phyloP scores from a whole-genome alignment of 2,888 invertebrate genomes.

The Gerris lacustris region DNA sequence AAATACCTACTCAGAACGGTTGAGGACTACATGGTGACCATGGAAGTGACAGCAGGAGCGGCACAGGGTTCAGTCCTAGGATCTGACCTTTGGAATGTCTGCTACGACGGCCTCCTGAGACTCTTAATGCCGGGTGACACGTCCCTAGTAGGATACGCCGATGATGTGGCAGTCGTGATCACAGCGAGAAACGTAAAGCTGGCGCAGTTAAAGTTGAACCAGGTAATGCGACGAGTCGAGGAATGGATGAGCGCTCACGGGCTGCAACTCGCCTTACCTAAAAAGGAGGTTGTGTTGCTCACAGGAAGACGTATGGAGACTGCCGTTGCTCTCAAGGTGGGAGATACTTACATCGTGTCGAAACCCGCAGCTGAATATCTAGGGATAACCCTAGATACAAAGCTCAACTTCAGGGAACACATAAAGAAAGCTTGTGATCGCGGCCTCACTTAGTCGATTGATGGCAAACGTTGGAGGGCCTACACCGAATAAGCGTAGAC shows the following conservation, averaged over 20 bases:
- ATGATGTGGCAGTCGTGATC: constrained; percentile 25
- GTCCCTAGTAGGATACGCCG: constrained; percentile 24
- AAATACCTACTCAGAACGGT: constrained; percentile 24
- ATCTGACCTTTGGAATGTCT: no score
- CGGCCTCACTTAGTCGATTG: no score
- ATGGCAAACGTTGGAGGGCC: no score
- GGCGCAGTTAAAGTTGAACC: no score
- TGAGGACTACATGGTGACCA: constrained; percentile 23
- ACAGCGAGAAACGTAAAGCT: constrained; percentile 19
- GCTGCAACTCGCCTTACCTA: constrained; percentile 23
- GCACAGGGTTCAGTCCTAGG: no score
- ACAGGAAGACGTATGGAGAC: constrained; percentile 24
- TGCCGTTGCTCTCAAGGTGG: constrained; percentile 19
- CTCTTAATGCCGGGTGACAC: constrained; percentile 21
- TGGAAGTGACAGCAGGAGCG: no score
- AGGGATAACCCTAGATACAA: constrained; percentile 26
- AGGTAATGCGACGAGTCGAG: constrained; percentile 17
- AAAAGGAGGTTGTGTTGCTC: constrained; percentile 24
- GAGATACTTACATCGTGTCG: constrained; percentile 11
- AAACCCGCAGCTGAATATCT: constrained; percentile 26
- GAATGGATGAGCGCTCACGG: constrained; percentile 23
- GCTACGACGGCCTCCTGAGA: no score
- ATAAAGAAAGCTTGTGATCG: no score
- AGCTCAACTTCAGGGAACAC: constrained; percentile 23
- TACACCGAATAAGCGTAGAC: no score